Conservation (phyloP, 2,888 invertebrate species). For the Steinernema carpocapsae region DNA sequence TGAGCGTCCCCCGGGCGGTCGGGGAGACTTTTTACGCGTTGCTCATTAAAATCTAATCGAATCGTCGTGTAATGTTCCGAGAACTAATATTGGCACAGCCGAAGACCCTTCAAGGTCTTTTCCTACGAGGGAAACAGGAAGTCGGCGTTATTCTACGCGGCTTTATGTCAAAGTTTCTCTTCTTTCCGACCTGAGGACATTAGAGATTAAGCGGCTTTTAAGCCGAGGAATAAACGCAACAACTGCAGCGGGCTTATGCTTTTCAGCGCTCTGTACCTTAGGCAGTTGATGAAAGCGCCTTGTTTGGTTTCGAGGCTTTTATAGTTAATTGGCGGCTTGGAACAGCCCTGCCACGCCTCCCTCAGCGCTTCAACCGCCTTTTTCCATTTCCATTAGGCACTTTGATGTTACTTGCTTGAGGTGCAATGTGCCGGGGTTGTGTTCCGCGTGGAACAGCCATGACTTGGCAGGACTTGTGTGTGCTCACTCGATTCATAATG, state of each 20-base stretch:
- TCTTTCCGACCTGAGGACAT: too few species aligned
- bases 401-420: conserved; percentile 12
- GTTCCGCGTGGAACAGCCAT: neutral
- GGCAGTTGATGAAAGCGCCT: neutral
- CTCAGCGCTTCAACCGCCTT: neutral
- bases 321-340: conserved; percentile 27
- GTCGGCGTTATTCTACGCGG: too few species aligned
- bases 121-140: neutral
- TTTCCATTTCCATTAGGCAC: conserved; percentile 16
- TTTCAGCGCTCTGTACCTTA: neutral
- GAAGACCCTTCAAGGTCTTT: neutral
- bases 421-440: neutral
- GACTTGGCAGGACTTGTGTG: too few species aligned
- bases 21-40: neutral
- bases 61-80: neutral
- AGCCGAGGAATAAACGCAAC: too few species aligned
- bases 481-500: conserved; percentile 20
- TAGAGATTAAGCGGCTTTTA: too few species aligned
- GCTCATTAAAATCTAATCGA: conserved; percentile 2
- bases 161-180: too few species aligned
- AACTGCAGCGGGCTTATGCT: too few species aligned
- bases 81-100: neutral
- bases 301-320: conserved; percentile 29
- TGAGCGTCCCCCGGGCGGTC: neutral
- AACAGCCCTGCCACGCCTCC: conserved; percentile 25